A percentile compares a stretch with the other conserved stretches of the same genome.
phyloP scores from a whole-genome alignment of 2,888 invertebrate species.

The Scaptomyza tumidula region DNA sequence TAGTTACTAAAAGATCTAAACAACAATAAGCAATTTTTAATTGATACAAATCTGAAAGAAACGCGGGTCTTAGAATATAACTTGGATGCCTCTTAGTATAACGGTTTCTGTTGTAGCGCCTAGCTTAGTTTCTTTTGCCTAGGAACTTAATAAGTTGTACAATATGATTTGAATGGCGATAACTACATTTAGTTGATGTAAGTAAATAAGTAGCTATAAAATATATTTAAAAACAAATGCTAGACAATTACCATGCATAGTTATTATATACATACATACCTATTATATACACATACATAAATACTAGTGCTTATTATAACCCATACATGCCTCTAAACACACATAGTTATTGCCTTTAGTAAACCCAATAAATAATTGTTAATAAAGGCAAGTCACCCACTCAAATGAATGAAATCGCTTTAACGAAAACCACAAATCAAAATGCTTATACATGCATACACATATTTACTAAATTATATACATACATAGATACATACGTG shows the following conservation, averaged over 20 bases:
- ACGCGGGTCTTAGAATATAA: conserved; percentile 65
- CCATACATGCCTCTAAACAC: conserved; percentile 50
- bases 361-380: conserved; percentile 35
- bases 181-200: conserved; percentile 32
- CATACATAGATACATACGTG: conserved; percentile 19
- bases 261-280: conserved; percentile 41
- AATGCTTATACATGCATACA: conserved; percentile 63
- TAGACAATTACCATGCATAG: conserved; percentile 61
- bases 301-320: conserved; percentile 19
- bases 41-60: conserved; percentile 47
- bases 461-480: conserved; percentile 28
- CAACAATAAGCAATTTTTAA: conserved; percentile 70
- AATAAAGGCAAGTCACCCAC: conserved; percentile 55
- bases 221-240: conserved; percentile 31
- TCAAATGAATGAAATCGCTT: conserved; percentile 69
- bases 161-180: conserved; percentile 32
- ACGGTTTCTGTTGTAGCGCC: conserved; percentile 75
- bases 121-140: conserved; percentile 61
- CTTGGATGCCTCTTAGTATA: conserved; percentile 73
- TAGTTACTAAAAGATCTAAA: conserved; percentile 50
- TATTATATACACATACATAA: conserved; percentile 6
- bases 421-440: conserved; percentile 71
- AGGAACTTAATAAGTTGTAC: conserved; percentile 9
- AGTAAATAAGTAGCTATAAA: conserved; percentile 56
- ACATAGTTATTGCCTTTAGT: conserved; percentile 67